Conservation (phyloP, 2,113 vertebrate species). For the Centropristis striata region DNA sequence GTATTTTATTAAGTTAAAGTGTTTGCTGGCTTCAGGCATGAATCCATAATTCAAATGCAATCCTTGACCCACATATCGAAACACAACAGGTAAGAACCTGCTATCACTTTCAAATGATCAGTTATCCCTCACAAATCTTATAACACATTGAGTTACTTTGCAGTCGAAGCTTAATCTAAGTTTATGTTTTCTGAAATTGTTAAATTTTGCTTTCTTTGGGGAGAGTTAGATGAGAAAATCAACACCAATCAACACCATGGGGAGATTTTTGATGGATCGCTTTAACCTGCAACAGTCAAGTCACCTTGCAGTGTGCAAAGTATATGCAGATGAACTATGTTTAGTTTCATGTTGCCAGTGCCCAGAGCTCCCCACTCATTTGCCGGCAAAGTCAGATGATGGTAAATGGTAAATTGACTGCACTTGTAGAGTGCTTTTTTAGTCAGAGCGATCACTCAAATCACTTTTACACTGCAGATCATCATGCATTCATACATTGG, state of each 20-base stretch:
- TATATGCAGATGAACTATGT: too few species aligned
- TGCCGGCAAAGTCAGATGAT: too few species aligned
- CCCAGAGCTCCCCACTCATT: too few species aligned
- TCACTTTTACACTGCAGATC: too few species aligned
- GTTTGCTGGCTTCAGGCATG: neutral
- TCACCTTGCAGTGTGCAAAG: too few species aligned
- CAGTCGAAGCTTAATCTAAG: neutral
- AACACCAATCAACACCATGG: too few species aligned
- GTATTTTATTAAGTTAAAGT: neutral
- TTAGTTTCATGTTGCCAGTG: too few species aligned
- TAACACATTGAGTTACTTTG: neutral
- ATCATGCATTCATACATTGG: too few species aligned
- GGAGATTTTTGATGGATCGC: neutral
- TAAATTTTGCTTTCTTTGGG: neutral
- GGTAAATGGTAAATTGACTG: too few species aligned
- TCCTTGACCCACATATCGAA: neutral
- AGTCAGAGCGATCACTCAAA: too few species aligned
- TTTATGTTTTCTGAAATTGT: neutral
- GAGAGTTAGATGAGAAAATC: neutral
- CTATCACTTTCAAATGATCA: neutral
- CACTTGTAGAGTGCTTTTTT: too few species aligned
- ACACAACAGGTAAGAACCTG: neutral
- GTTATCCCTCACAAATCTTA: neutral
- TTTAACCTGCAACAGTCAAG: neutral
- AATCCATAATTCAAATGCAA: conserved; percentile 13